Evolutionary conservation across 2,888 invertebrate species (phyloP), one percentile per base, ranked within the genome.

Genomic region (Euzophera pinguis): DNA sequence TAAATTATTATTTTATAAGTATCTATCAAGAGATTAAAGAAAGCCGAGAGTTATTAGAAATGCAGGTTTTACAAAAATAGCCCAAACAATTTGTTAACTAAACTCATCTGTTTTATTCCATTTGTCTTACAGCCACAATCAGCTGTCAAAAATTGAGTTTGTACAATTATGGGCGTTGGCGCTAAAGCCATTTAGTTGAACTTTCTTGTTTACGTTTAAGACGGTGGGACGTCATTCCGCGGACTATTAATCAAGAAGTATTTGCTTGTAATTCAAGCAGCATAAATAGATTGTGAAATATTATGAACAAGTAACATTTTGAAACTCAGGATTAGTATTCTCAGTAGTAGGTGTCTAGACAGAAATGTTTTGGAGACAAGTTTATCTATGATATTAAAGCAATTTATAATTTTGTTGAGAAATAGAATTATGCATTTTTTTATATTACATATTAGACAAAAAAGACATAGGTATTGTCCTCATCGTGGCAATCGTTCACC

Each of bases 161-260:
- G 61, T 65, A 72, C 76, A 78, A 82, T 84, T 81, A 82, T 64
- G 69, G 66, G 63, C 63, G 64, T 65, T 62, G 64, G 68, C 66
- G 73, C 67, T 66, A 73, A 77, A 77, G 71, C 72, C 66, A 76
- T 80, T 77, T 75, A 72, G 69, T 67, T 69, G 74, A 79, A 83
- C 69, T 82, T 81, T 73, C 69, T 76, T 81, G 80, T 81, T 79
- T 76, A 76, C 74, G 69, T 51, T 51, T 43, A 50, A 62, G 67
- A 73, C 71, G 57, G 65, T 62, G 58, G 69, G 65, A 74, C 76
- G 76, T 76, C 76, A 75, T 76, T 73, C 62, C 53, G 52, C 50
- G 55, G 57, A 70, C 71, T 63, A 83, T 85, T 81, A 81, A 84
- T 85, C 83, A 81, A 58, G 55, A 57, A 59, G 69, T 75, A 9